phyloP scores from a whole-genome alignment of 2,113 vertebrate species.

The Progne subis region DNA sequence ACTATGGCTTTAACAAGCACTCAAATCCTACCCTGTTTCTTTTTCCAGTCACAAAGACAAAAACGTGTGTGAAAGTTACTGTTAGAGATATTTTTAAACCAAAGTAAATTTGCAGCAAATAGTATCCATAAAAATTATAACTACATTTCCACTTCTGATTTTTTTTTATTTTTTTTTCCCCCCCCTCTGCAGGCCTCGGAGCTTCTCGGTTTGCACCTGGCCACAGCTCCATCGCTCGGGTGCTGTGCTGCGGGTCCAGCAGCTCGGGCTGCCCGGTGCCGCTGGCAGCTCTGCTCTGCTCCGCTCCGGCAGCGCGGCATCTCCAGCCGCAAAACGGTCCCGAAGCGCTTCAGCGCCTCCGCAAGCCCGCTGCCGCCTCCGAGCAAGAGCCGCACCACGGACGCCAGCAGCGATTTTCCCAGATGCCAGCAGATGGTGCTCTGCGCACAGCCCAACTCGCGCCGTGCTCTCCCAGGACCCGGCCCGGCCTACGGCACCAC shows the following conservation, averaged over 20 bases:
- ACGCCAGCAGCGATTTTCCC: neutral
- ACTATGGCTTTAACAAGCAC: neutral
- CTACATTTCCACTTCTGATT: rapidly evolving
- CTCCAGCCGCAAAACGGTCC: neutral
- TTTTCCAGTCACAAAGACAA: neutral
- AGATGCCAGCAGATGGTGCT: conserved; percentile 74
- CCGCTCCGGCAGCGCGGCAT: rapidly evolving
- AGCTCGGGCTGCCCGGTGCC: neutral
- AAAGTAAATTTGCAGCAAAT: neutral
- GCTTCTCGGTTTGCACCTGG: neutral
- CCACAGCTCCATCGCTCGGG: neutral
- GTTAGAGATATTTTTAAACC: neutral
- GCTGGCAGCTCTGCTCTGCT: neutral
- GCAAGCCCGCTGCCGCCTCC: rapidly evolving
- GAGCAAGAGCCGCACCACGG: rapidly evolving
- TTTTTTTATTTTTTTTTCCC: neutral
- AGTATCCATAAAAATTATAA: neutral
- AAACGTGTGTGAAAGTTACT: neutral
- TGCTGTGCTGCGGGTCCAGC: neutral
- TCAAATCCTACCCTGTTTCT: neutral
- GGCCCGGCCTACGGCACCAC: rapidly evolving
- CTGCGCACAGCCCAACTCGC: neutral
- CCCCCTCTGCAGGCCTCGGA: neutral
- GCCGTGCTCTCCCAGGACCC: neutral
- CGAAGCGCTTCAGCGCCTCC: rapidly evolving